Evolutionary conservation across 2,888 invertebrate genomes (phyloP).

Genomic region (Rosalia funebris): DNA sequence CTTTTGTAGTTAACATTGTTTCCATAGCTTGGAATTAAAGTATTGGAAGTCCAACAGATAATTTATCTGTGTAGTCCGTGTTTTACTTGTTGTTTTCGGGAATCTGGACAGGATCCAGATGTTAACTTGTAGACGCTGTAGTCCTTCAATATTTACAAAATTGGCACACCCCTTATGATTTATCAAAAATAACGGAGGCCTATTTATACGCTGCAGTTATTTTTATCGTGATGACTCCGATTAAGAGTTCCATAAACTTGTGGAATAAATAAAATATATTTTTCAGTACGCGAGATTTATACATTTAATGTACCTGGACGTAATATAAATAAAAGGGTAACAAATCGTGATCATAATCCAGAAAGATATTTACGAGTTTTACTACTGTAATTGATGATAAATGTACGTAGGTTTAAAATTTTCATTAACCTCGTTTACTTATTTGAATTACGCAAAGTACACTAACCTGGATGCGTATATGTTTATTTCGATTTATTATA

Average conservation of each 20-base stretch:
- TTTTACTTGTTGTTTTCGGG: slow-evolving; percentile 20
- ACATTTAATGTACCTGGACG: too few species aligned
- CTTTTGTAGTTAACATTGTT: slow-evolving; percentile 13
- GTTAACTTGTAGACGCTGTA: background rate
- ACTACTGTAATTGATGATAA: too few species aligned
- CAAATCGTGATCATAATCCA: too few species aligned
- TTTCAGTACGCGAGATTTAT: too few species aligned
- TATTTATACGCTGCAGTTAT: slow-evolving; percentile 1
- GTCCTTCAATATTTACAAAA: slow-evolving; percentile 13
- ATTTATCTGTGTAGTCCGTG: slow-evolving; percentile 13
- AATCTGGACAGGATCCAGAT: slow-evolving; percentile 22
- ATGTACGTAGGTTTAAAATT: too few species aligned
- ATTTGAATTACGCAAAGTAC: too few species aligned
- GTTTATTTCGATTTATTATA: too few species aligned
- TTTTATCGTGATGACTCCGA: background rate
- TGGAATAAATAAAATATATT: too few species aligned
- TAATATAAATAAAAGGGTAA: too few species aligned
- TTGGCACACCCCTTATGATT: slow-evolving; percentile 19
- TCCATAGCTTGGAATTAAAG: background rate
- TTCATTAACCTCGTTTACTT: too few species aligned
- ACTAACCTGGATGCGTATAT: too few species aligned
- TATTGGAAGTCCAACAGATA: background rate
- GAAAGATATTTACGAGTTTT: too few species aligned
- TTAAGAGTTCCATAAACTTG: background rate
- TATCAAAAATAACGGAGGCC: slow-evolving; percentile 13